Evolutionary conservation across 30 jellyfish, hydroid and myxozoan species (phyloP).

Genomic region (Calvadosia cruxmelitensis): DNA sequence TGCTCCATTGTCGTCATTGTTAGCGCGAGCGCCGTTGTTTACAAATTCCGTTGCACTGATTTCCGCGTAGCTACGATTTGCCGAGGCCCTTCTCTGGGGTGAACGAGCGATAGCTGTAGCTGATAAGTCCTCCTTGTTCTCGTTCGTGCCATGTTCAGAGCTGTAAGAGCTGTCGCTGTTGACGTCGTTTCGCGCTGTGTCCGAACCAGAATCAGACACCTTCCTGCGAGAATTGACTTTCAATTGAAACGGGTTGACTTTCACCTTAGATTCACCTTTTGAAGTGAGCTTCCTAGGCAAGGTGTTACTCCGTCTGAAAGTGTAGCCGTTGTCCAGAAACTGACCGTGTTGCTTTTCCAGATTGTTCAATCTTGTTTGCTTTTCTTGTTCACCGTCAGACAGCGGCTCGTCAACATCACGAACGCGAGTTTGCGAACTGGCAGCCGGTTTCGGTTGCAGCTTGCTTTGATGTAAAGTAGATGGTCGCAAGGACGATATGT

Average conservation of each 20-base stretch:
- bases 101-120: neutral
- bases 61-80: neutral
- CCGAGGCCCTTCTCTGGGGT: neutral
- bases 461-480: no score
- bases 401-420: neutral
- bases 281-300: slow-evolving; percentile 67
- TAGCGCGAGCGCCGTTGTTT: neutral
- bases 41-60: neutral
- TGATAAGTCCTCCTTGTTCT: no score
- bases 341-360: slow-evolving; percentile 40
- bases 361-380: slow-evolving; percentile 50
- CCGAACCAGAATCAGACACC: slow-evolving; percentile 15
- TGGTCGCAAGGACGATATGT: neutral
- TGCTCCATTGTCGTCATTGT: neutral
- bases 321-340: slow-evolving; percentile 7
- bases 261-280: slow-evolving; percentile 25
- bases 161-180: slow-evolving; percentile 32
- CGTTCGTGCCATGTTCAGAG: slow-evolving; percentile 2
- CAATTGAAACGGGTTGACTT: slow-evolving; percentile 53
- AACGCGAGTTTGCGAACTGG: neutral
- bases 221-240: slow-evolving; percentile 23
- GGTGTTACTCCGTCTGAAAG: slow-evolving; percentile 44
- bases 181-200: slow-evolving; percentile 27
- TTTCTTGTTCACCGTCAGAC: slow-evolving; percentile 86
- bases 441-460: neutral